phyloP scores from a whole-genome alignment of 2,113 vertebrate genomes.

The Alligator sinensis region DNA sequence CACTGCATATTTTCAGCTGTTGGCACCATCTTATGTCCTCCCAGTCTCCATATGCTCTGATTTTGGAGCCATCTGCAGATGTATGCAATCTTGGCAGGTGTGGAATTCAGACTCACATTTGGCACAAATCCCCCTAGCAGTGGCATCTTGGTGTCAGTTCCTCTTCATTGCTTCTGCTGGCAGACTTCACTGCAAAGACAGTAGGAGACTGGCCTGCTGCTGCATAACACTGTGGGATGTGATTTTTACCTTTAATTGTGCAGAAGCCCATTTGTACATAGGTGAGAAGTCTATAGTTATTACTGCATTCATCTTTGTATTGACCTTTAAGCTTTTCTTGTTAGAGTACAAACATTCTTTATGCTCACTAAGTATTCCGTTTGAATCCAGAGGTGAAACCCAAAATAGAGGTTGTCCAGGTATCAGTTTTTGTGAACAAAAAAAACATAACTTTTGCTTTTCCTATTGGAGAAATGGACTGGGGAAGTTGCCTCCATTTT shows the following conservation, averaged over 20 bases:
- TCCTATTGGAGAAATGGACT: slow-evolving; percentile 2
- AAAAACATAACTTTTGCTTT: slow-evolving; percentile 57
- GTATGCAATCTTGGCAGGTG: background rate
- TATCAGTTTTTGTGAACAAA: background rate
- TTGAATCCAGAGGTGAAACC: slow-evolving; percentile 33
- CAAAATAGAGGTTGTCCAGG: background rate
- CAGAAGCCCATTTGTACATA: background rate
- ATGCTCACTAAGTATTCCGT: slow-evolving; percentile 14
- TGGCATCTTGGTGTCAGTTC: background rate
- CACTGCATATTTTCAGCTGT: background rate
- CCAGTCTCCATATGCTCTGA: background rate
- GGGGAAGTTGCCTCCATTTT: background rate
- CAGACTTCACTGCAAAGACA: background rate
- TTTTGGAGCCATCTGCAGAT: slow-evolving; percentile 17
- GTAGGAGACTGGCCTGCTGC: background rate
- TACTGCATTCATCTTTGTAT: background rate
- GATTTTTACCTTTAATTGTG: background rate
- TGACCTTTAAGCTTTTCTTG: slow-evolving; percentile 58
- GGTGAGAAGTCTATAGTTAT: background rate
- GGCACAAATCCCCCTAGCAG: background rate
- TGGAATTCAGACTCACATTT: background rate
- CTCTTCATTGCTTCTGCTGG: background rate
- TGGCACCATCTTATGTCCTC: background rate
- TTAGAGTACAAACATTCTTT: background rate
- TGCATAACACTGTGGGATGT: background rate